These are phyloP conservation scores for Tamandua tetradactyla DNA, from an alignment of 2,797 vertebrate genomes.

Conservation along the genomic window DNA sequence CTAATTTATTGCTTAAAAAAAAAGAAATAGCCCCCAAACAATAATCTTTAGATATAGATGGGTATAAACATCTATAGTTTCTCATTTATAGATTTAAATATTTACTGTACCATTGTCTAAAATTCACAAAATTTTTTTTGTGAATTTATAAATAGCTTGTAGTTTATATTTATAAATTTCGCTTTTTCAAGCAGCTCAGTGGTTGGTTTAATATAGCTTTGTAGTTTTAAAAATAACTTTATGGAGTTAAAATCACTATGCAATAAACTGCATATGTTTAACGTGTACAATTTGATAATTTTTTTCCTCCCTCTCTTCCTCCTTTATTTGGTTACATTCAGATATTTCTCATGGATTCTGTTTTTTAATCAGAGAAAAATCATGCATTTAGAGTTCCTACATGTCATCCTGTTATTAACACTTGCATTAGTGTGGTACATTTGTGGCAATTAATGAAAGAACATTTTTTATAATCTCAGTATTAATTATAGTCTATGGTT, in stretches of 20 bases:
- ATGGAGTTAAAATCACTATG: neutral
- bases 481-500: too few species aligned
- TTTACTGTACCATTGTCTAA: slow-evolving; percentile 37
- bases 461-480: too few species aligned
- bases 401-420: too few species aligned
- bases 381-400: too few species aligned
- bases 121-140: slow-evolving; percentile 1
- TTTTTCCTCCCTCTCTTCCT: too few species aligned
- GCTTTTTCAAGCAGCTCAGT: neutral
- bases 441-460: too few species aligned
- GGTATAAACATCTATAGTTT: neutral
- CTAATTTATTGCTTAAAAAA: neutral
- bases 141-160: neutral
- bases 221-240: neutral
- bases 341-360: too few species aligned
- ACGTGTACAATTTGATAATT: neutral
- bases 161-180: neutral
- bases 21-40: neutral
- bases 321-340: too few species aligned
- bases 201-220: neutral
- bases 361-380: too few species aligned
- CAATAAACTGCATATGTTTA: neutral
- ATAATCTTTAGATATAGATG: neutral
- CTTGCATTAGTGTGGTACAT: too few species aligned
- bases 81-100: neutral